phyloP scores from a whole-genome alignment of 2,113 vertebrate species.

The Xiphias gladius region DNA sequence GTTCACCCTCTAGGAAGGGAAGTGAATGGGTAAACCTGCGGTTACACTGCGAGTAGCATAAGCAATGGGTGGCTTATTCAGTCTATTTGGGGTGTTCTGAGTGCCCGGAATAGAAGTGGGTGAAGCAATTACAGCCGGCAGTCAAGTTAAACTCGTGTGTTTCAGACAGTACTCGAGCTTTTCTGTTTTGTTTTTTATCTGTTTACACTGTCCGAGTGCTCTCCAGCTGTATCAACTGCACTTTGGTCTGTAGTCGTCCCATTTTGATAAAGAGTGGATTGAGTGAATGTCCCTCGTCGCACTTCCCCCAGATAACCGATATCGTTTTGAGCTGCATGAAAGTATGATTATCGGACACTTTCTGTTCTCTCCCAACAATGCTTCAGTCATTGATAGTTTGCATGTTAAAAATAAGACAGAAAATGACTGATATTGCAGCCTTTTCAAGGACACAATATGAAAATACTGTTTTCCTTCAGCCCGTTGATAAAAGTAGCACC shows the following conservation, averaged over 20 bases:
- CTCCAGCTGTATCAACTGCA: conserved; percentile 49
- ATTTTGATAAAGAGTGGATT: conserved; percentile 1
- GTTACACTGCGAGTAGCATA: conserved; percentile 8
- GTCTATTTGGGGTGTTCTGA: conserved; percentile 11
- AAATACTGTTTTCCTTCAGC: background rate
- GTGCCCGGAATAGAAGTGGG: background rate
- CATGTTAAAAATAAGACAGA: background rate
- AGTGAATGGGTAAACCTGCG: conserved; percentile 26
- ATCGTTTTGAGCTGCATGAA: background rate
- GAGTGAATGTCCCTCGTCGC: background rate
- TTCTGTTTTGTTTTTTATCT: background rate
- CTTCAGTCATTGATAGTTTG: background rate
- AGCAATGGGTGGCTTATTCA: conserved; percentile 20
- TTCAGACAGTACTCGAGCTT: background rate
- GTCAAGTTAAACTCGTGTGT: too few relatives aligned
- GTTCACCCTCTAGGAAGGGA: conserved; percentile 37
- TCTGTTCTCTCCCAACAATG: background rate
- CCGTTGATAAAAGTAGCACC: background rate
- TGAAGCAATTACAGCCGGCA: background rate
- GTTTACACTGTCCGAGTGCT: conserved; percentile 27
- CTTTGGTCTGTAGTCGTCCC: conserved; percentile 29
- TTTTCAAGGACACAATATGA: background rate
- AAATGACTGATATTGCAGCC: background rate
- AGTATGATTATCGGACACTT: background rate
- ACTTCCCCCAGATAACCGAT: background rate